phyloP scores from a whole-genome alignment of 2,888 invertebrate genomes.

The Temnothorax ravouxi region DNA sequence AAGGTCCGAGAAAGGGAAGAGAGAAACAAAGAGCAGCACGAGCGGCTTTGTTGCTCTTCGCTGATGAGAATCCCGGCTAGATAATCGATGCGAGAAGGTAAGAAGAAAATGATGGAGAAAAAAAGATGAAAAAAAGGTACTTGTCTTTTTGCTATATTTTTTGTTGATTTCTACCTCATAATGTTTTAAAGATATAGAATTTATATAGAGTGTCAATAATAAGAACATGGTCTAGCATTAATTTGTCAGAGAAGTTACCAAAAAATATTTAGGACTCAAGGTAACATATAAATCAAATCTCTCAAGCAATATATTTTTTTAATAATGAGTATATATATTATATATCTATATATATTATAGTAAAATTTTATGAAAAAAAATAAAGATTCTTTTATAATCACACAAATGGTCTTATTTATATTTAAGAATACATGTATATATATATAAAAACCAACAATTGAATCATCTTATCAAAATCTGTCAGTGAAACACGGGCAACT shows the following conservation, averaged over 20 bases:
- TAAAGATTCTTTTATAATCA: background rate
- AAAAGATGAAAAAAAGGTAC: background rate
- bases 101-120: background rate
- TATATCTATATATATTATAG: too few species aligned
- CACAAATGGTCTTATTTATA: background rate
- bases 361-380: background rate
- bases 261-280: background rate
- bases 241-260: background rate
- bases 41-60: conserved; percentile 30
- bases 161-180: background rate
- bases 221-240: background rate
- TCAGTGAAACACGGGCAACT: background rate
- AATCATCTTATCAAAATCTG: conserved; percentile 11
- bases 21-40: conserved; percentile 42
- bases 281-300: background rate
- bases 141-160: background rate
- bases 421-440: background rate
- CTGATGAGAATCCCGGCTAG: background rate
- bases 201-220: background rate
- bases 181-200: background rate
- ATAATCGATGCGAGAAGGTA: background rate
- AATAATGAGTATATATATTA: background rate
- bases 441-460: background rate
- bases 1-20: conserved; percentile 62
- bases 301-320: background rate